Evolutionary conservation across 2,113 vertebrate genomes (phyloP).

Genomic region (Sprattus sprattus): DNA sequence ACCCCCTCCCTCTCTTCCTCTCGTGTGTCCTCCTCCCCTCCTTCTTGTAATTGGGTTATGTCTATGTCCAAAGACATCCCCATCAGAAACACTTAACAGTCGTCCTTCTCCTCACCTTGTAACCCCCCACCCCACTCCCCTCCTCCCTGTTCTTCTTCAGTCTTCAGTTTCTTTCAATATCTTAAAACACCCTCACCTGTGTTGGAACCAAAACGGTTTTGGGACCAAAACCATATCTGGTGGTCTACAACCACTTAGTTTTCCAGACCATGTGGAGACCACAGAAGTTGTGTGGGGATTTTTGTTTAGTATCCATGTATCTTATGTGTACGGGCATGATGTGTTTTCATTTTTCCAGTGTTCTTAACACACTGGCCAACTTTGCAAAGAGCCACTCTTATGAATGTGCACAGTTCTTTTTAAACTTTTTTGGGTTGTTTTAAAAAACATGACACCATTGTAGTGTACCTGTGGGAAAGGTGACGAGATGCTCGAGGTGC

Average conservation of each 20-base stretch:
- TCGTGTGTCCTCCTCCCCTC: too few species aligned
- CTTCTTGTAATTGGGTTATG: neutral
- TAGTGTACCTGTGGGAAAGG: neutral
- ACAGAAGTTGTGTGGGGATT: neutral
- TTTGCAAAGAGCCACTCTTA: neutral
- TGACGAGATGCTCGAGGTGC: neutral
- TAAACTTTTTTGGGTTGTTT: neutral
- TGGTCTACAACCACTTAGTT: neutral
- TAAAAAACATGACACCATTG: slow-evolving; percentile 1
- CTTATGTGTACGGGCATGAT: slow-evolving; percentile 9
- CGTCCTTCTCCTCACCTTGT: neutral
- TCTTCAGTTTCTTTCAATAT: neutral
- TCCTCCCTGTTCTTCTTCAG: neutral
- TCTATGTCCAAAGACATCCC: neutral
- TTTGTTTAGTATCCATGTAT: neutral
- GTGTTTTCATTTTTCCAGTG: neutral
- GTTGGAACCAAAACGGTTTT: neutral
- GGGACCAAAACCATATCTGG: neutral
- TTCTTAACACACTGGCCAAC: neutral
- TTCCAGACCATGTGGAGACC: neutral
- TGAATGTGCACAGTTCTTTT: slow-evolving; percentile 6
- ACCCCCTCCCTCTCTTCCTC: too few species aligned
- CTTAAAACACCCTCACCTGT: slow-evolving; percentile 7
- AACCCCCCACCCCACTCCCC: neutral
- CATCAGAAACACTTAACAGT: slow-evolving; percentile 3